Evolutionary conservation across 2,113 vertebrate species (phyloP), one percentile per base, ranked within the genome.

Genomic region (Uropsilus gracilis): DNA sequence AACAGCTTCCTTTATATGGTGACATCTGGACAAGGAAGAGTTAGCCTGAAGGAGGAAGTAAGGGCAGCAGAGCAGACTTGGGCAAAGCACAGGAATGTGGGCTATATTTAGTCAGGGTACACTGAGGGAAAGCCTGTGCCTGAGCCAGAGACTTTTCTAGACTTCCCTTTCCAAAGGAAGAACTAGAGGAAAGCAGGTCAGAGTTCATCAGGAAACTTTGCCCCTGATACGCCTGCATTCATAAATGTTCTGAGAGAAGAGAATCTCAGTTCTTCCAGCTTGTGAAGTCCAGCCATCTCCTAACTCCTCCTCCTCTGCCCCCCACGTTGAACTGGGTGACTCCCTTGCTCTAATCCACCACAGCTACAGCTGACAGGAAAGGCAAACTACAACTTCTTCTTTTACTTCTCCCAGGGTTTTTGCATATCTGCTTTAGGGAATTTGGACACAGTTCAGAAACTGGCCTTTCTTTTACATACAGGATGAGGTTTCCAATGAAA

Each of bases 171-270:
- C 37, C 37, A 50, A 42, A 78, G 50, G 24, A 68, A 66, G 71
- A 53, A 22, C 2, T 2, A 5, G 10, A 61, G 42, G 3, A 2
- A 32, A 63, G 16, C 42, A 71, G 71, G 37, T 46, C 48, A 12
- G 59, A 32, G 59, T n/a, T 26, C 39, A 17, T n/a, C 39, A 20
- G 63, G 37, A 20, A 34, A 34, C 32, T 0, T 20, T 66, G 9
- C 32, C 32, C 28, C 28, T 8, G 5, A 5, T 50, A 16, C 14
- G 5, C 1, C 53, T 1, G 26, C 1, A 4, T 2, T 30, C 68
- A 9, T 16, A 10, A 8, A 13, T 6, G 10, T 12, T n/a, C 22
- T 22, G 34, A 68, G 59, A 50, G 44, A 34, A 46, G 32, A 46
- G 50, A 24, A 3, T 3, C 26, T 4, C 14, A 2, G 26, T 55